A percentile compares a stretch with the other conserved stretches of the same genome.
phyloP scores from a whole-genome alignment of 2,113 vertebrate genomes.

The Antennarius striatus region DNA sequence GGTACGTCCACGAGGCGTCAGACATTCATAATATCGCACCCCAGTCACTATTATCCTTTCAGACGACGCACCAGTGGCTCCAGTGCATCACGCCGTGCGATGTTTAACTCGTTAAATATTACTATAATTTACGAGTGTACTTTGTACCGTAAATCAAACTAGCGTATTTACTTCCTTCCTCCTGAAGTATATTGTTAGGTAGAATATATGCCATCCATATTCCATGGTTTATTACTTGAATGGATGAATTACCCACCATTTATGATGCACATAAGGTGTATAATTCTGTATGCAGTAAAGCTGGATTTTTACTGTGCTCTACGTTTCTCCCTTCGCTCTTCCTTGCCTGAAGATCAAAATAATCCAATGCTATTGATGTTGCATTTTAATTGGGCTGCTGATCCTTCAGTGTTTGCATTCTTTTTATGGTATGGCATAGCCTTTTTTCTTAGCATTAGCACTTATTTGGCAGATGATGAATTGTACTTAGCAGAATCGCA shows the following conservation, averaged over 20 bases:
- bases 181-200: slow-evolving; percentile 72
- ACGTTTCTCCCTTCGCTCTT: slow-evolving; percentile 45
- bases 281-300: slow-evolving; percentile 78
- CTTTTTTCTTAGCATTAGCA: slow-evolving; percentile 5
- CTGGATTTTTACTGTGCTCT: slow-evolving; percentile 69
- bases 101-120: slow-evolving; percentile 75
- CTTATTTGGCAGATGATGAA: slow-evolving; percentile 8
- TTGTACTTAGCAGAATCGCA: no score
- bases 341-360: slow-evolving; percentile 31
- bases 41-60: slow-evolving; percentile 44
- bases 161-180: slow-evolving; percentile 73
- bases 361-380: slow-evolving; percentile 46
- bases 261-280: slow-evolving; percentile 79
- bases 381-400: slow-evolving; percentile 31
- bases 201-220: slow-evolving; percentile 75
- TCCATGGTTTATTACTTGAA: slow-evolving; percentile 74
- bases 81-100: slow-evolving; percentile 40
- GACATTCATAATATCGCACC: slow-evolving; percentile 26
- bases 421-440: neutral
- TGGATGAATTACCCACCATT: slow-evolving; percentile 73
- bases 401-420: slow-evolving; percentile 37
- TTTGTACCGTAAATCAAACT: slow-evolving; percentile 74
- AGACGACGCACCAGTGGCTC: slow-evolving; percentile 34
- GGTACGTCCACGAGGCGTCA: slow-evolving; percentile 74
- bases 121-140: slow-evolving; percentile 72